Evolutionary conservation across 2,888 invertebrate species (phyloP).

Genomic region (Hoplodrina ambigua): DNA sequence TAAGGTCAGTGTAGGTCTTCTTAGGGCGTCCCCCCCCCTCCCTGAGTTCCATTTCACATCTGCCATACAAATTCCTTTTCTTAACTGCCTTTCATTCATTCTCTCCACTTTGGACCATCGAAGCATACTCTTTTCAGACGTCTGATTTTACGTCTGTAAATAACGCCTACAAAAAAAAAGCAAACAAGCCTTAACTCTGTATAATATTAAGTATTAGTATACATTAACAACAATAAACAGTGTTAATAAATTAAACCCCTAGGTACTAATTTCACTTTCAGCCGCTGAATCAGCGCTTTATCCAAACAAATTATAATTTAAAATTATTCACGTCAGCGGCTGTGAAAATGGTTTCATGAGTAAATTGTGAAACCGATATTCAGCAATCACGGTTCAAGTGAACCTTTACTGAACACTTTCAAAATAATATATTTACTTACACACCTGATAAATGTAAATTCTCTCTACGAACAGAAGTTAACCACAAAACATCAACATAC

Average conservation of each 20-base stretch:
- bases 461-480: slow-evolving; percentile 1
- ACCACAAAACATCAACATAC: slow-evolving; percentile 5
- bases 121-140: no score
- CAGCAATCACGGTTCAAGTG: slow-evolving; percentile 27
- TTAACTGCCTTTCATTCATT: no score
- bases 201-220: background rate
- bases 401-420: slow-evolving; percentile 6
- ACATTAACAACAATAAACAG: background rate
- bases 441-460: slow-evolving; percentile 18
- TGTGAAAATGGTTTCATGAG: slow-evolving; percentile 43
- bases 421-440: slow-evolving; percentile 9
- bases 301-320: slow-evolving; percentile 35
- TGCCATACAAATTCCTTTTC: no score
- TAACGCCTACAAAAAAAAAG: no score
- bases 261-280: slow-evolving; percentile 12
- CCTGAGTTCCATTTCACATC: no score
- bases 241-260: slow-evolving; percentile 9
- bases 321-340: slow-evolving; percentile 38
- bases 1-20: no score
- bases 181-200: background rate
- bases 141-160: no score
- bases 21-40: no score
- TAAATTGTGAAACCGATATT: slow-evolving; percentile 25
- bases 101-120: no score
- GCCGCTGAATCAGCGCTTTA: slow-evolving; percentile 24